Base-by-base conservation (phyloP, 1,140 invertebrate species). In the Hormaphis cornu region DNA sequence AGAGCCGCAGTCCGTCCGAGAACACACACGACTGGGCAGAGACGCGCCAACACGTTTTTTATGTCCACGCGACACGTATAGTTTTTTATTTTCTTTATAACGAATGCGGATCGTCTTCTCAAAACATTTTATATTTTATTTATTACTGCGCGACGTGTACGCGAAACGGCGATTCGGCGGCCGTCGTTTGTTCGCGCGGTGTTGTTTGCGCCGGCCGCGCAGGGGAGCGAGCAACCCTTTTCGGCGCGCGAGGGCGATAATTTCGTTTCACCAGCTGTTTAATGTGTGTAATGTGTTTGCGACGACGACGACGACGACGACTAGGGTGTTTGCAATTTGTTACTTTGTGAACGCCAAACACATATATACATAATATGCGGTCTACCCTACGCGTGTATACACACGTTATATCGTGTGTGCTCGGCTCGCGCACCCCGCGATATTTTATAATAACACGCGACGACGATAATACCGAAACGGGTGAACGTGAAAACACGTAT, bases 211-310 rank as follows among this genome's bases (percentile, higher is more conserved):
- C 61, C 22, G 44, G 42, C 50, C 2, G 3, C 12, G 61, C n/a
- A 22, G 44, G 42, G 61, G 42, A 22, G 42, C 16, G 44, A 22
- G 44, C 20, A 66, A 66, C 61, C 61, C 61, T 66, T 66, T 66
- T 30, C 22, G 42, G 61, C 40, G n/a, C n/a, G n/a, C n/a, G 61
- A 66, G 61, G 42, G 61, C 40, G 22, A 66, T 33, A 48, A 48
- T 66, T 66, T 66, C 44, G 61, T 66, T 50, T 48, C 44, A 35
- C 61, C 61, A 50, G 44, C 61, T 66, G 61, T 48, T 66, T 50
- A 66, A 48, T 50, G 61, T 33, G 61, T 35, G 44, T 33, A 33
- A 63, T 44, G 40, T 44, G 40, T 44, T 44, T 18, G 40, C 40
- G 24, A 63, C 59, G 59, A 63, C 40, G 24, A 63, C 59, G 59